Base-by-base conservation (phyloP, 2,797 vertebrate species). In the Siniperca obscura region DNA sequence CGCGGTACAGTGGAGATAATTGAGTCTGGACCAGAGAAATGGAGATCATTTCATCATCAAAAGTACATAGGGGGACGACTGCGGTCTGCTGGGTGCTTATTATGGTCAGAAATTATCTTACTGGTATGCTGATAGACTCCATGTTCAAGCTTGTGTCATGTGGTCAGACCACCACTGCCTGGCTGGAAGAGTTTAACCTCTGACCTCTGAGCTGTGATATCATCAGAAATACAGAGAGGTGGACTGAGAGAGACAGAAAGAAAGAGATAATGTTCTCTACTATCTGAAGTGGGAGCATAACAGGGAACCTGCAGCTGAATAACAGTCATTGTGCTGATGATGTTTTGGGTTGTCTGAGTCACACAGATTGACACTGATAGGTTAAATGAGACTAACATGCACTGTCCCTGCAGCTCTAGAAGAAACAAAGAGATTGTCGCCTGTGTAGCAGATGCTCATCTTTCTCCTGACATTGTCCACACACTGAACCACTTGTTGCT, bases 281-380 rank as follows among this genome's bases (percentile, higher is more conserved):
- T 6, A 25, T 80, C 56, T 62, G 67, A 83, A 34, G 27, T 69
- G 14, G 14, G 36, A 64, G 17, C 66, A 86, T 42, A 88, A 87
- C 85, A 86, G 83, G 82, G 88, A 90, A 78, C 27, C 36, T 76
- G 59, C 40, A 21, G 76, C 83, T 86, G 80, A 82, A 86, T 68
- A 85, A 61, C 40, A 73, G 22, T 74, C 81, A 76, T 67, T 90
- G 89, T 90, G 40, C 59, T 44, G 52, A 17, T 44, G 70, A 30
- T 46, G 74, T 79, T 81, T 62, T 71, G 74, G 80, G 30, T 82
- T 70, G 44, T 86, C 81, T 86, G 89, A 90, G 83, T 94, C 86
- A 86, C 80, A 44, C 46, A 50, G 44, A 56, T 64, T 93, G 84
- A 86, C 80, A 44, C 44, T 44, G 44, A 53, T 60, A 14, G n/a